Conservation (phyloP, 2,888 invertebrate genomes). For the Brenthis hecate region DNA sequence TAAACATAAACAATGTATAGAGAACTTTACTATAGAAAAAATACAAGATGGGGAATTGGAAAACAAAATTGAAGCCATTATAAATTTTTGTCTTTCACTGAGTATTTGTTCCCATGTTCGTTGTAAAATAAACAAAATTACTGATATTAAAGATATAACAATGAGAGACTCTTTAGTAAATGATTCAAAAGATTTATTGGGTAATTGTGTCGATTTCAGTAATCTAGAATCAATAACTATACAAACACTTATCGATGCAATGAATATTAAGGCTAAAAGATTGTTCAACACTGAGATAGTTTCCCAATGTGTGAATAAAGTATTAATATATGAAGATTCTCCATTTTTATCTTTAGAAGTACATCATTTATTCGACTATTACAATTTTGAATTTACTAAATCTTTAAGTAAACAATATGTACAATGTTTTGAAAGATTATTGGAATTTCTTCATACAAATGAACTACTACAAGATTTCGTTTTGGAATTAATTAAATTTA, state of each 20-base stretch:
- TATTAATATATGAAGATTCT: constrained; percentile 61
- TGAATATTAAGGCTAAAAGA: constrained; percentile 56
- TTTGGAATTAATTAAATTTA: constrained; percentile 66
- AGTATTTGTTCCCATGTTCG: constrained; percentile 66
- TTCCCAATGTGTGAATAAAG: constrained; percentile 51
- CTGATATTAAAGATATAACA: constrained; percentile 59
- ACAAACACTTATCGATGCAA: constrained; percentile 51
- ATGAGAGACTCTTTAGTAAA: constrained; percentile 64
- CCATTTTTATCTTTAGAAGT: constrained; percentile 65
- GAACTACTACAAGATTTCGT: constrained; percentile 75
- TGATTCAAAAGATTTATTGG: constrained; percentile 66
- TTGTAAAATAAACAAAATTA: constrained; percentile 64
- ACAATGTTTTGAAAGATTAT: constrained; percentile 79
- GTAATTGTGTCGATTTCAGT: constrained; percentile 56
- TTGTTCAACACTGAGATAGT: constrained; percentile 54
- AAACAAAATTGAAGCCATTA: constrained; percentile 57
- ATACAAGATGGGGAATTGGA: constrained; percentile 50
- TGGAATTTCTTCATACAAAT: constrained; percentile 76
- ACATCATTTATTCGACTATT: constrained; percentile 52
- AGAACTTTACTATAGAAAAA: constrained; percentile 65
- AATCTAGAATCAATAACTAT: constrained; percentile 62
- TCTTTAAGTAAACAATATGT: constrained; percentile 57
- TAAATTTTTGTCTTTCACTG: constrained; percentile 66
- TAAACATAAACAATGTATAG: constrained; percentile 74
- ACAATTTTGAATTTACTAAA: constrained; percentile 45